These are phyloP conservation scores for Lasiurus cinereus DNA, from an alignment of 2,113 vertebrate species.

Conservation along the genomic window DNA sequence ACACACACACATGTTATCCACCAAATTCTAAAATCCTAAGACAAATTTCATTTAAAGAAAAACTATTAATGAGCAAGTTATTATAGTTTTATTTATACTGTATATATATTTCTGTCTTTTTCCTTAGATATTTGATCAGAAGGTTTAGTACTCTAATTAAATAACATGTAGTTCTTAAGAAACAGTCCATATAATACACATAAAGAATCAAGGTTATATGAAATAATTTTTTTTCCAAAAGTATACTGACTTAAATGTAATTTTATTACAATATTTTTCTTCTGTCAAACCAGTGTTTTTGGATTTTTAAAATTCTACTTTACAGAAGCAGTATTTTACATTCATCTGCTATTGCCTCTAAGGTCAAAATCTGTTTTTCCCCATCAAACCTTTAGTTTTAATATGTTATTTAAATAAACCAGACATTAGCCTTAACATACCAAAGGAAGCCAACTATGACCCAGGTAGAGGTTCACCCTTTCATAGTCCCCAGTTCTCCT, in stretches of 20 bases:
- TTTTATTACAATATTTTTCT: not conserved
- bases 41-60: not conserved
- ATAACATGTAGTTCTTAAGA: not conserved
- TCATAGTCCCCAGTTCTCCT: constrained; percentile 47
- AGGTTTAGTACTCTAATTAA: not conserved
- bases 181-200: not conserved
- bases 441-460: constrained; percentile 64
- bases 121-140: not conserved
- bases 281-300: constrained; percentile 11
- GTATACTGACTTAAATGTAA: not conserved
- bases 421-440: constrained; percentile 57
- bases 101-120: not conserved
- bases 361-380: constrained; percentile 5
- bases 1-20: not conserved
- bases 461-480: constrained; percentile 41
- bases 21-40: not conserved
- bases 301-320: not conserved
- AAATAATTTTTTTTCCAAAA: constrained; percentile 29
- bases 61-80: not conserved
- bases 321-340: constrained; percentile 1
- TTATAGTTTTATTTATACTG: not conserved
- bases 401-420: constrained; percentile 63
- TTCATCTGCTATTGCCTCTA: not conserved
- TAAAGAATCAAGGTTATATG: not conserved
- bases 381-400: not conserved